Conservation (phyloP, 2,888 invertebrate genomes). For the Scaptomyza flava region DNA sequence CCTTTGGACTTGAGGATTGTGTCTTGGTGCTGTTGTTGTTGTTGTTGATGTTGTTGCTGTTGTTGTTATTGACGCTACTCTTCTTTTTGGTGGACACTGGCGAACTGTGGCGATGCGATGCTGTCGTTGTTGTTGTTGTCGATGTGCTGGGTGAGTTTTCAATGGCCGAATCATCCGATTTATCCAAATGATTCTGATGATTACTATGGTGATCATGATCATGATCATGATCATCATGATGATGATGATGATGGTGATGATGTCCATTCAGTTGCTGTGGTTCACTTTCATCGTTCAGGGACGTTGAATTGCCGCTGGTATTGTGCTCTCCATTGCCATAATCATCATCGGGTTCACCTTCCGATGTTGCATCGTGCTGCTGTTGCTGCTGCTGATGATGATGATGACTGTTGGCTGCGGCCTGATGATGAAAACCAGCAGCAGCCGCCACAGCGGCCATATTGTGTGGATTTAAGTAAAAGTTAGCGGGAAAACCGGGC, state of each 20-base stretch:
- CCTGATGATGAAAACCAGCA: slow-evolving; percentile 62
- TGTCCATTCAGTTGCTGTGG: slow-evolving; percentile 72
- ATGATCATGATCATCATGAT: slow-evolving; percentile 32
- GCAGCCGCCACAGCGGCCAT: slow-evolving; percentile 69
- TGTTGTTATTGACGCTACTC: slow-evolving; percentile 37
- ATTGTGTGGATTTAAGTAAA: slow-evolving; percentile 78
- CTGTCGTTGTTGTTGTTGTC: slow-evolving; percentile 66
- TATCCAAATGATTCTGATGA: slow-evolving; percentile 68
- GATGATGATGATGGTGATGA: slow-evolving; percentile 50
- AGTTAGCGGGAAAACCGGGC: slow-evolving; percentile 71
- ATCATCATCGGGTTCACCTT: slow-evolving; percentile 73
- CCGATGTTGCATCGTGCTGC: slow-evolving; percentile 67
- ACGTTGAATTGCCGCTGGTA: slow-evolving; percentile 69
- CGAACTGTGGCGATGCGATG: slow-evolving; percentile 68
- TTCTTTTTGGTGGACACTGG: slow-evolving; percentile 81
- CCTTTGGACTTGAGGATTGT: slow-evolving; percentile 42
- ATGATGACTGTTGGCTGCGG: slow-evolving; percentile 41
- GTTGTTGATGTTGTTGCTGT: slow-evolving; percentile 23
- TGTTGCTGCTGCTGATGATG: slow-evolving; percentile 43
- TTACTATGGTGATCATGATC: slow-evolving; percentile 36
- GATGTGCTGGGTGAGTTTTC: slow-evolving; percentile 81
- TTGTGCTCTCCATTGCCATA: slow-evolving; percentile 70
- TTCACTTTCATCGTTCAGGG: slow-evolving; percentile 65
- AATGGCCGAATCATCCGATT: slow-evolving; percentile 82
- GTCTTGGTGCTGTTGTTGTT: slow-evolving; percentile 44